These are phyloP conservation scores for Ceratina calcarata DNA, from an alignment of 1,140 invertebrate genomes.

Conservation along the genomic window DNA sequence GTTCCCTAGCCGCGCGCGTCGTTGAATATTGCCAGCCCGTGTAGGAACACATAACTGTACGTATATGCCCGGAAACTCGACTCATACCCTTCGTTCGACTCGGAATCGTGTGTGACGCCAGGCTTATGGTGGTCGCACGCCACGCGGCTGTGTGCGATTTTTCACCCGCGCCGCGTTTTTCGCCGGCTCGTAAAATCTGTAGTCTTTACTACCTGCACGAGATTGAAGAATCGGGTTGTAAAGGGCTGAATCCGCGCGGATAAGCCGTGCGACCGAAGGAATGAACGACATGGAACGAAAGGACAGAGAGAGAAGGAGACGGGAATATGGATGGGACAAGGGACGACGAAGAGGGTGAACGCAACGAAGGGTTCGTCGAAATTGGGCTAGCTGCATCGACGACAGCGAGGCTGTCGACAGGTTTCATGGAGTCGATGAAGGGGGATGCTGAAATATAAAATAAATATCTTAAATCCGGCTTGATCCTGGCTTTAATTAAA, in stretches of 20 bases:
- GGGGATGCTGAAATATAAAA: constrained; percentile 70
- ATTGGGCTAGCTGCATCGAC: constrained; percentile 23
- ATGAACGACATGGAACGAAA: constrained; percentile 27
- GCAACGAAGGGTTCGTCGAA: constrained; percentile 20
- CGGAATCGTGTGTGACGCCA: constrained; percentile 32
- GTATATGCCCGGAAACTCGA: not conserved
- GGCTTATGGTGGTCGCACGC: not conserved
- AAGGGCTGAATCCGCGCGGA: constrained; percentile 62
- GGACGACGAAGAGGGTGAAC: constrained; percentile 5
- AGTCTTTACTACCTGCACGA: constrained; percentile 69
- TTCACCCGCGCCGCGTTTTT: constrained; percentile 30
- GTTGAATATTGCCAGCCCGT: constrained; percentile 24
- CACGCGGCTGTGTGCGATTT: constrained; percentile 8
- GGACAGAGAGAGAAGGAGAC: constrained; percentile 25
- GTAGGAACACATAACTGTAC: not conserved
- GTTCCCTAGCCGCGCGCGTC: constrained; percentile 20
- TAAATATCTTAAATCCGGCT: constrained; percentile 72
- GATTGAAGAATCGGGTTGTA: constrained; percentile 73
- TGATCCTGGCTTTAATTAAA: constrained; percentile 75
- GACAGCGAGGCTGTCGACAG: constrained; percentile 35
- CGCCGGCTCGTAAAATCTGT: constrained; percentile 68
- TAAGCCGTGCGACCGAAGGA: constrained; percentile 41
- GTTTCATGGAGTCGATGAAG: constrained; percentile 61
- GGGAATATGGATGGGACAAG: constrained; percentile 2
- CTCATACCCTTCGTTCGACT: not conserved